Conservation (phyloP, 2,113 vertebrate species). For the Pachycephala philippinensis region DNA sequence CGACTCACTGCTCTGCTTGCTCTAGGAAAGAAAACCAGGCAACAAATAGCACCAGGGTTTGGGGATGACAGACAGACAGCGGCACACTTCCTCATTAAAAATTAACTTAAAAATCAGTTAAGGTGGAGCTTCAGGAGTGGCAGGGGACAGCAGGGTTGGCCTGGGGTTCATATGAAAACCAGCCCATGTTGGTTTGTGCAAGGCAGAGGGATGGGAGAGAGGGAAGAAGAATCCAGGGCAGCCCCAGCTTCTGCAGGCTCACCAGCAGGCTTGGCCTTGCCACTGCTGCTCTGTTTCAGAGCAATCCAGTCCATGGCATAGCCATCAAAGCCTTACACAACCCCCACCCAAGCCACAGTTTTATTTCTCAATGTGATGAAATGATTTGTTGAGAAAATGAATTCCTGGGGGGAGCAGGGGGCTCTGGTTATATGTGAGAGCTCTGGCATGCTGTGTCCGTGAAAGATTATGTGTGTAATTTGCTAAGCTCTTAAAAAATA, state of each 20-base stretch:
- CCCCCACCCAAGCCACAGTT: background rate
- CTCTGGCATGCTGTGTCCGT: background rate
- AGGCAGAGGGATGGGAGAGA: background rate
- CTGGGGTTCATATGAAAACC: background rate
- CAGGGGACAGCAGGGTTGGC: background rate
- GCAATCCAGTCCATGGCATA: background rate
- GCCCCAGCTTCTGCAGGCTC: background rate
- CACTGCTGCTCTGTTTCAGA: background rate
- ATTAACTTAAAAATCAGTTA: background rate
- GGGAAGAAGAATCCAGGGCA: background rate
- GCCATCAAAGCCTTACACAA: background rate
- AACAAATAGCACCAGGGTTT: background rate
- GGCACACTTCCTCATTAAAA: background rate
- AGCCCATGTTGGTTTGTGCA: background rate
- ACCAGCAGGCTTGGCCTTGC: accelerated
- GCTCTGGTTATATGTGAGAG: background rate
- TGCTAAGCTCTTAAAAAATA: constrained; percentile 8
- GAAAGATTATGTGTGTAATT: background rate
- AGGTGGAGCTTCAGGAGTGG: background rate
- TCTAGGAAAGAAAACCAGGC: constrained; percentile 53
- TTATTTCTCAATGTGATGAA: background rate
- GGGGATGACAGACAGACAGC: background rate
- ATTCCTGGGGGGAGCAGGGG: background rate
- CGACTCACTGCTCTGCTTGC: constrained; percentile 79
- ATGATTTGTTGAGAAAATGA: background rate